Evolutionary conservation across 2,113 vertebrate species (phyloP).

Genomic region (Tretioscincus oriximinensis): DNA sequence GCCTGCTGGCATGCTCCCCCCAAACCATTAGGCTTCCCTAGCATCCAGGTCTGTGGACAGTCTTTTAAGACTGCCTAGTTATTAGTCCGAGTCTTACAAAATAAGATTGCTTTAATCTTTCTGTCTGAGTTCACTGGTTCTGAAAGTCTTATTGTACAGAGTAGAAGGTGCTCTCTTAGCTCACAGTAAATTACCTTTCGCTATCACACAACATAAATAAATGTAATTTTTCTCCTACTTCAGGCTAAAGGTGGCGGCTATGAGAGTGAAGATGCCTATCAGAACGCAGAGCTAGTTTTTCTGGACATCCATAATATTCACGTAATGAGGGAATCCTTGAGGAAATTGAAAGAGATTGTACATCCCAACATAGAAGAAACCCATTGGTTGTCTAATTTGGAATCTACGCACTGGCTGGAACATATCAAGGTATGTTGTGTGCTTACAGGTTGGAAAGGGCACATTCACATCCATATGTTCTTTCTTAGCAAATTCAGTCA

Average conservation of each 20-base stretch:
- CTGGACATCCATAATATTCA: slow-evolving; percentile 98
- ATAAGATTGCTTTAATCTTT: no score
- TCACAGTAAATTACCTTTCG: neutral
- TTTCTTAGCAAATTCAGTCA: neutral
- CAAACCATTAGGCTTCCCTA: no score
- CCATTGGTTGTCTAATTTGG: slow-evolving; percentile 94
- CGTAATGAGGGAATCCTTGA: slow-evolving; percentile 94
- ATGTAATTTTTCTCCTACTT: slow-evolving; percentile 3
- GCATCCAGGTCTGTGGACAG: no score
- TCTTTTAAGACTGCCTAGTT: neutral
- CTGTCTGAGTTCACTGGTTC: no score
- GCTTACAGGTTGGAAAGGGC: neutral
- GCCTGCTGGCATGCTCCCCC: neutral
- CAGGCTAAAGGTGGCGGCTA: slow-evolving; percentile 97
- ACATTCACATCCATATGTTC: no score
- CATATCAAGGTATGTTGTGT: slow-evolving; percentile 88
- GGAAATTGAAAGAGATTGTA: slow-evolving; percentile 94
- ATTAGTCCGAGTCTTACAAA: neutral
- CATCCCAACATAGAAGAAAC: slow-evolving; percentile 96
- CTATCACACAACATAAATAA: neutral
- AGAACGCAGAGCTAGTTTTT: slow-evolving; percentile 94
- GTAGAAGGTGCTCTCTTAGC: no score
- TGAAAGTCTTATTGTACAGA: no score
- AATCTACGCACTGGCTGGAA: slow-evolving; percentile 98
- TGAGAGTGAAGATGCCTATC: slow-evolving; percentile 97